Evolutionary conservation across 2,888 invertebrate genomes (phyloP).

Genomic region (Cremastinae sp.): DNA sequence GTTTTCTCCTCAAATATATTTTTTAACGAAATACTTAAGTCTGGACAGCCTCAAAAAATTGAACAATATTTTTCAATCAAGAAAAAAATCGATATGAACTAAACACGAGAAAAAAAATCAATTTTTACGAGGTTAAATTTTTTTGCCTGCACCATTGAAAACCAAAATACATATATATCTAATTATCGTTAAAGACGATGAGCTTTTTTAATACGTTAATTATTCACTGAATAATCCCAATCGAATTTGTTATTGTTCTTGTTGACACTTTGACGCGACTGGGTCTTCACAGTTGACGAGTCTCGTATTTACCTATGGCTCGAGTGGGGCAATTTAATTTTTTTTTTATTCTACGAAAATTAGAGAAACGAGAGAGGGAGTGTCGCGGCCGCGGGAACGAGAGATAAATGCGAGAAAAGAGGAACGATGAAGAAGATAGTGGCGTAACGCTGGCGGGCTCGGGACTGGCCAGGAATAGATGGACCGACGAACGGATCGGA

Average conservation of each 20-base stretch:
- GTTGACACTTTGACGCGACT: conserved; percentile 8
- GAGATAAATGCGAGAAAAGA: conserved; percentile 54
- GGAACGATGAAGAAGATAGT: conserved; percentile 52
- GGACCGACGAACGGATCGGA: conserved; percentile 64
- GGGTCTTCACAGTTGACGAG: neutral
- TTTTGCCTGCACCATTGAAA: too few relatives aligned
- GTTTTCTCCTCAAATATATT: too few relatives aligned
- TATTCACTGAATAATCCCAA: conserved; percentile 1
- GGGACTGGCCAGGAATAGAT: conserved; percentile 79
- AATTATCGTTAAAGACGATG: neutral
- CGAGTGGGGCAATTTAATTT: neutral
- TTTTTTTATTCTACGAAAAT: conserved; percentile 45
- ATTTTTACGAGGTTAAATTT: too few relatives aligned
- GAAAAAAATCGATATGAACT: too few relatives aligned
- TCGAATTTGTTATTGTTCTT: conserved; percentile 2
- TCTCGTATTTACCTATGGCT: conserved; percentile 1
- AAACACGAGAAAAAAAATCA: too few relatives aligned
- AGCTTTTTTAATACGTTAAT: conserved; percentile 1
- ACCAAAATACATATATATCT: neutral
- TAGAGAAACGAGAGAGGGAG: conserved; percentile 58
- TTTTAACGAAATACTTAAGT: too few relatives aligned
- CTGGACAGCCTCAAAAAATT: too few relatives aligned
- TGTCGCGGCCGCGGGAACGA: conserved; percentile 25
- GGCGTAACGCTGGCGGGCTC: conserved; percentile 73
- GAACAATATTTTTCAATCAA: too few relatives aligned